phyloP scores from a whole-genome alignment of 2,888 invertebrate genomes.

The Leptinotarsa rubiginosa region DNA sequence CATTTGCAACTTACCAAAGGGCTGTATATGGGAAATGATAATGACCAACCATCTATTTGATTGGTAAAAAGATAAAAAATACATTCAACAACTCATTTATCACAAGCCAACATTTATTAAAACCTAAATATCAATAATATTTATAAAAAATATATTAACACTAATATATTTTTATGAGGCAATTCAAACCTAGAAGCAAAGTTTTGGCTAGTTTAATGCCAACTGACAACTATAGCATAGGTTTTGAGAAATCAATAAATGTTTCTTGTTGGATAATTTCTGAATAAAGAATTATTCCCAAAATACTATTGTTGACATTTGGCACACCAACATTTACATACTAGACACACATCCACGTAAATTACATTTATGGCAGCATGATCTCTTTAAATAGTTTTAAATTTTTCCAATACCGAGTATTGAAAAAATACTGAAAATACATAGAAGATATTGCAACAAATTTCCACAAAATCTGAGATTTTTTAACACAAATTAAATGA shows the following conservation, averaged over 20 bases:
- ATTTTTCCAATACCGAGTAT: background rate
- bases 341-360: slow-evolving; percentile 1
- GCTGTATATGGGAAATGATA: no score
- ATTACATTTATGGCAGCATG: slow-evolving; percentile 18
- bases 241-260: background rate
- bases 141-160: slow-evolving; percentile 19
- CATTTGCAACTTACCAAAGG: no score
- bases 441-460: background rate
- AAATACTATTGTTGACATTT: background rate
- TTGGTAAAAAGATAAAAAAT: no score
- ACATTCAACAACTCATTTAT: background rate
- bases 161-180: slow-evolving; percentile 3
- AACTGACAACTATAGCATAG: background rate
- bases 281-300: background rate
- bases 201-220: background rate
- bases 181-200: slow-evolving; percentile 13
- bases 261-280: background rate
- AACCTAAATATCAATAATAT: slow-evolving; percentile 3
- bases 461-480: no score
- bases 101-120: slow-evolving; percentile 19
- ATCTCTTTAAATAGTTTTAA: background rate
- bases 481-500: no score
- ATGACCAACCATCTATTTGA: no score
- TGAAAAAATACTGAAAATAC: background rate
- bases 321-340: background rate